phyloP scores from a whole-genome alignment of 2,888 invertebrate genomes.

The Cheilosia grossa region DNA sequence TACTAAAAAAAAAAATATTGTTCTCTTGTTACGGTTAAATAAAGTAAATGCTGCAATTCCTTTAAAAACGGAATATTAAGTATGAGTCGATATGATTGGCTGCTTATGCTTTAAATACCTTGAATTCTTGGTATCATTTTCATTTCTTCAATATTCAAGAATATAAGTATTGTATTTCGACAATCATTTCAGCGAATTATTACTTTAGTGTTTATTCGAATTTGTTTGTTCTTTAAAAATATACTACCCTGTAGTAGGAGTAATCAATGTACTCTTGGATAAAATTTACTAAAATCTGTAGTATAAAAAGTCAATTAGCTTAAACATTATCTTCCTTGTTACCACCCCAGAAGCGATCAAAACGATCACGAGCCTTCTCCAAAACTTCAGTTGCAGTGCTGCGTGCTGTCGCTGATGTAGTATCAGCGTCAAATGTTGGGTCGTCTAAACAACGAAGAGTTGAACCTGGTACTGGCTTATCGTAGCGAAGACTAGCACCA shows the following conservation, averaged over 20 bases:
- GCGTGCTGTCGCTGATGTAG: conserved; percentile 78
- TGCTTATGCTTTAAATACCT: conserved; percentile 16
- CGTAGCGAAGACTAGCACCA: conserved; percentile 75
- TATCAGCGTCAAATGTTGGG: conserved; percentile 84
- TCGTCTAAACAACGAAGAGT: conserved; percentile 85
- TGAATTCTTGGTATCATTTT: conserved; percentile 1
- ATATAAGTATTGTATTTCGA: conserved; percentile 30
- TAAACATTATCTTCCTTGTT: conserved; percentile 86
- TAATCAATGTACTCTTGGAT: conserved; percentile 43
- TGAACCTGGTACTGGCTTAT: conserved; percentile 84
- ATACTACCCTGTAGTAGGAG: conserved; percentile 58
- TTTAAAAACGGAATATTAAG: neutral
- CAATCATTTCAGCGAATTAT: conserved; percentile 23
- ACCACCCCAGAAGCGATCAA: conserved; percentile 93
- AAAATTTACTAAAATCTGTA: conserved; percentile 23
- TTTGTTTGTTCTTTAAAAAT: conserved; percentile 17
- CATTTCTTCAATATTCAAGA: conserved; percentile 1
- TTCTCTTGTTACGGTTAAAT: neutral
- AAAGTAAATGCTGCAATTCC: neutral
- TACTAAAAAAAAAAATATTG: neutral
- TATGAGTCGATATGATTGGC: neutral
- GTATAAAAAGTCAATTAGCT: conserved; percentile 59
- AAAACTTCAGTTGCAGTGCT: conserved; percentile 88
- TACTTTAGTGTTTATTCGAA: neutral
- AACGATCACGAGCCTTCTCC: conserved; percentile 91